Percentiles rank a stretch among this genome's conserved stretches.
Conservation (phyloP, 2,113 vertebrate genomes). For the Istiophorus platypterus region DNA sequence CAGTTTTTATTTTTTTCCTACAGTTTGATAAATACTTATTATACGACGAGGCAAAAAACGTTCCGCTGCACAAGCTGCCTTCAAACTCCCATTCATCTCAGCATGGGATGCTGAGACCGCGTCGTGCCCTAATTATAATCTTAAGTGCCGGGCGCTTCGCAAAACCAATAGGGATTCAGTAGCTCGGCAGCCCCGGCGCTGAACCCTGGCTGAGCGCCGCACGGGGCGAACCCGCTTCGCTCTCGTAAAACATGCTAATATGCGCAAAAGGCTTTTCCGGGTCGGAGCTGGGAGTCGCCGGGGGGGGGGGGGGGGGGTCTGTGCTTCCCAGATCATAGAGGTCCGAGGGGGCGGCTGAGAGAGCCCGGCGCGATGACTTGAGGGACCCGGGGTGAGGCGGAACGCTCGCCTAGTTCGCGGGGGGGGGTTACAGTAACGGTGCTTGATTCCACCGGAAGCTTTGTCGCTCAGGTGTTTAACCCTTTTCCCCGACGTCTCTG, state of each 20-base stretch:
- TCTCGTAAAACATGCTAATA: constrained; percentile 66
- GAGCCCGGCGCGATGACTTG: constrained; percentile 45
- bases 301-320: constrained; percentile 48
- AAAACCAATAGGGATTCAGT: constrained; percentile 69
- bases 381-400: too few relatives aligned
- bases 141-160: constrained; percentile 47
- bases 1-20: background rate
- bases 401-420: too few relatives aligned
- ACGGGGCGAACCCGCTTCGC: constrained; percentile 10
- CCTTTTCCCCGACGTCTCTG: too few relatives aligned
- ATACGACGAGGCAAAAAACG: constrained; percentile 12
- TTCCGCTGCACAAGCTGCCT: background rate
- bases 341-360: constrained; percentile 33
- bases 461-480: background rate
- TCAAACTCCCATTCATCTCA: constrained; percentile 46
- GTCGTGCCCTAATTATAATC: constrained; percentile 53
- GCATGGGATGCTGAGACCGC: constrained; percentile 4
- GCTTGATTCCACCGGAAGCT: constrained; percentile 16
- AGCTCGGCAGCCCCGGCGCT: constrained; percentile 44
- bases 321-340: constrained; percentile 79
- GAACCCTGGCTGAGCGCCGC: constrained; percentile 48
- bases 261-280: constrained; percentile 52
- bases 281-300: constrained; percentile 43
- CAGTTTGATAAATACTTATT: background rate
- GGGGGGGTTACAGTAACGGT: too few relatives aligned